Evolutionary conservation across 2,888 invertebrate species (phyloP).

Genomic region (Ormyrus thymus): DNA sequence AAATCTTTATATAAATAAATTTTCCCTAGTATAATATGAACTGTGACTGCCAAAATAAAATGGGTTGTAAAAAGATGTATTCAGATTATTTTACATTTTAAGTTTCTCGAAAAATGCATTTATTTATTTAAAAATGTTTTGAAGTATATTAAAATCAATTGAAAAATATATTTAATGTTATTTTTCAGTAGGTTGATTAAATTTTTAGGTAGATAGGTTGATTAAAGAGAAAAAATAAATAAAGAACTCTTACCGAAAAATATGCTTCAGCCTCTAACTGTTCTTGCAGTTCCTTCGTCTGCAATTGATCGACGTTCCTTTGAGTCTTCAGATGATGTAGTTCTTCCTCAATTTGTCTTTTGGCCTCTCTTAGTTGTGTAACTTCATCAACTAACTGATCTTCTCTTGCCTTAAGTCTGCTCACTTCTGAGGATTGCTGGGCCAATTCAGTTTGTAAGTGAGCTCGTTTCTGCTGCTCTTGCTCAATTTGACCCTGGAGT

Average conservation of each 20-base stretch:
- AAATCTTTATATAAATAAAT: no score
- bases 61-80: no score
- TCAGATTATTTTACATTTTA: neutral
- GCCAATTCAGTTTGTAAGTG: slow-evolving; percentile 89
- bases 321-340: slow-evolving; percentile 83
- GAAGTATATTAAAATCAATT: neutral
- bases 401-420: slow-evolving; percentile 83
- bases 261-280: slow-evolving; percentile 97
- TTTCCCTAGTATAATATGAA: no score
- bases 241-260: slow-evolving; percentile 84
- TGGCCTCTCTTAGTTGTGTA: slow-evolving; percentile 81
- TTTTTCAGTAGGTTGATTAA: neutral
- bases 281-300: slow-evolving; percentile 94
- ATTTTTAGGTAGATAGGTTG: neutral
- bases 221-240: neutral
- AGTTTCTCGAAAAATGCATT: neutral
- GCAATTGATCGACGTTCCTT: slow-evolving; percentile 81
- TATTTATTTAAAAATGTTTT: neutral
- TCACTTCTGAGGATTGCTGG: slow-evolving; percentile 82
- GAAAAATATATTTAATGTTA: neutral
- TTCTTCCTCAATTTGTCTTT: slow-evolving; percentile 85
- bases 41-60: no score
- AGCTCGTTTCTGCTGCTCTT: slow-evolving; percentile 91
- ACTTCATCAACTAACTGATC: slow-evolving; percentile 84
- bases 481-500: slow-evolving; percentile 90